Percentiles rank a stretch among this genome's conserved stretches.
phyloP scores from a whole-genome alignment of 2,888 invertebrate genomes.

The Leptopilina syphax region DNA sequence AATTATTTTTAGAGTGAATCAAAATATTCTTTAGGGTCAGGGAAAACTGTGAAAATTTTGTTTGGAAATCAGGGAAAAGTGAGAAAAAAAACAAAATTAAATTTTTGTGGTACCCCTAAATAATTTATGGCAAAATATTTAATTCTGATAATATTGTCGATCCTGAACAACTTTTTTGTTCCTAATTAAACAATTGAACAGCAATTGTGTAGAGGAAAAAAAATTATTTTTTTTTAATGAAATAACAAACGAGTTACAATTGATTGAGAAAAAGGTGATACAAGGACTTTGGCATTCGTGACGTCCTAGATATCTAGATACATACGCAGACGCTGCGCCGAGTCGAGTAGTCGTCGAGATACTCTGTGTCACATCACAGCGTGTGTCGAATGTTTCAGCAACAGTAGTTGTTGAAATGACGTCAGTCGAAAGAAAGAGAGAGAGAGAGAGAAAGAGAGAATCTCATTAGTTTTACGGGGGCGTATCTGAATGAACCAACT shows the following conservation, averaged over 20 bases:
- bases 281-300: constrained; percentile 7
- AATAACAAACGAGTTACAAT: background rate
- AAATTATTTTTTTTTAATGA: constrained; percentile 7
- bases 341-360: background rate
- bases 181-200: too few species aligned
- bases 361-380: background rate
- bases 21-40: too few species aligned
- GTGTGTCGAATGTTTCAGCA: constrained; percentile 27
- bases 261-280: background rate
- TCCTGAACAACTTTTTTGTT: too few species aligned
- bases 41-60: too few species aligned
- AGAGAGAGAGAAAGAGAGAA: background rate
- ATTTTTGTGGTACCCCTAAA: too few species aligned
- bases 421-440: constrained; percentile 3
- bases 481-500: constrained; percentile 33
- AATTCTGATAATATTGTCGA: too few species aligned
- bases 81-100: too few species aligned
- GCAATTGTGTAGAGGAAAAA: background rate
- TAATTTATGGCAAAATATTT: too few species aligned
- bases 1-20: too few species aligned
- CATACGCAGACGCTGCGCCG: background rate
- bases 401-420: constrained; percentile 13
- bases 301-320: constrained; percentile 34
- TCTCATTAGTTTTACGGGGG: constrained; percentile 27
- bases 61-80: too few species aligned